phyloP scores from a whole-genome alignment of 2,113 vertebrate genomes.

The Perca flavescens region DNA sequence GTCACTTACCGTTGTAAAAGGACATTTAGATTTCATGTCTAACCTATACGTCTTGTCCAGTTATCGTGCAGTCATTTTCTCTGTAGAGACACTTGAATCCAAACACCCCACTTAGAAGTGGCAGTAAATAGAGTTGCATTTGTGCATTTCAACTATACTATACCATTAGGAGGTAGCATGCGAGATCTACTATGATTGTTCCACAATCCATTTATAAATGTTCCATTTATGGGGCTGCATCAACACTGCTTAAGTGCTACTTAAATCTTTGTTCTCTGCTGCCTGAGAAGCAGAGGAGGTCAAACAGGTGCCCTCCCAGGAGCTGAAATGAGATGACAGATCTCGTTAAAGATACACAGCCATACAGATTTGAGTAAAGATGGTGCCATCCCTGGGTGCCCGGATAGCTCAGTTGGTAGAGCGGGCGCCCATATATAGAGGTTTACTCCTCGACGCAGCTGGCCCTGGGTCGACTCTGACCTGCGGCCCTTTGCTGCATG shows the following conservation, averaged over 20 bases:
- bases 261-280: constrained; percentile 42
- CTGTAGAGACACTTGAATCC: not conserved
- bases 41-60: constrained; percentile 21
- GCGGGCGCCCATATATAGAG: too few relatives aligned
- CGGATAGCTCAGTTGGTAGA: too few relatives aligned
- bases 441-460: too few relatives aligned
- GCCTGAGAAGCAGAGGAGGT: constrained; percentile 43
- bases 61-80: constrained; percentile 29
- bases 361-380: constrained; percentile 49
- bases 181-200: constrained; percentile 18
- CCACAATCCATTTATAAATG: too few relatives aligned
- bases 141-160: constrained; percentile 16
- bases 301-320: constrained; percentile 22
- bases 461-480: too few relatives aligned
- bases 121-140: constrained; percentile 18
- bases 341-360: constrained; percentile 53
- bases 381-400: not conserved
- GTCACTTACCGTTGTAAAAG: constrained; percentile 66
- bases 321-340: constrained; percentile 58
- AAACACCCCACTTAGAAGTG: constrained; percentile 5
- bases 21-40: constrained; percentile 42
- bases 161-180: not conserved
- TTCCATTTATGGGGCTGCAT: constrained; percentile 1
- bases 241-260: constrained; percentile 6
- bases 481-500: too few relatives aligned